Base-by-base conservation (phyloP, 2,888 invertebrate genomes). In the Mylabris sibirica region DNA sequence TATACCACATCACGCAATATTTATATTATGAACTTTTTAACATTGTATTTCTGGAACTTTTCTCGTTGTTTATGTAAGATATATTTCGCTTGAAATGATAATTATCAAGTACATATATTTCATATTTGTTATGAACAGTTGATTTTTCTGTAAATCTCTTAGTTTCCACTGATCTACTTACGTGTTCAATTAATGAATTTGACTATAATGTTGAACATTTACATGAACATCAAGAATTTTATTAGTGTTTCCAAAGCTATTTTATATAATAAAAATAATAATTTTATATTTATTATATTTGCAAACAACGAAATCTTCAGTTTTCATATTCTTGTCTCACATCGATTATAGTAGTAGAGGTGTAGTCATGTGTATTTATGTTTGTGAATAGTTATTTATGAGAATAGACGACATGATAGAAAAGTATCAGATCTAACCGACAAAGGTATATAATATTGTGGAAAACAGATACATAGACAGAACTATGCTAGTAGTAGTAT, bases 381-480 rank as follows among this genome's bases (percentile, higher is more conserved):
- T 20, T 20, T 49, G 57, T 57, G n/a, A 57, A 57, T 24, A 53
- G 22, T 53, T 53, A 57, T 57, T 57, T 57, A 57, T 57, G 26
- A 12, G 26, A 57, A 14, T 26, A 24, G 57, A 26, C 24, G 4
- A 6, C 14, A 26, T 57, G 26, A 57, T 26, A 26, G n/a, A 26
- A 57, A 57, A 57, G 49, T 20, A 49, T 20, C 14, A 57, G 22
- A 57, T 26, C 24, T 57, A 57, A 24, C 57, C 62, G 63, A 69
- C 63, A 68, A 69, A 69, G 69, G 65, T 69, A 66, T 59, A 63
- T 22, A 60, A 61, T 59, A 65, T 62, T 68, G 63, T 63, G 68
- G 65, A 65, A 65, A 65, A 68, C 60, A 62, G 41, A 68, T 49
- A 57, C 57, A 57, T 24, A 57, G 22, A 63, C 63, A 68, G 62